A percentile compares a stretch with the other conserved stretches of the same genome.
These are phyloP conservation scores for Percopsis omiscomaycus DNA, from an alignment of 2,797 vertebrate species.

Conservation along the genomic window DNA sequence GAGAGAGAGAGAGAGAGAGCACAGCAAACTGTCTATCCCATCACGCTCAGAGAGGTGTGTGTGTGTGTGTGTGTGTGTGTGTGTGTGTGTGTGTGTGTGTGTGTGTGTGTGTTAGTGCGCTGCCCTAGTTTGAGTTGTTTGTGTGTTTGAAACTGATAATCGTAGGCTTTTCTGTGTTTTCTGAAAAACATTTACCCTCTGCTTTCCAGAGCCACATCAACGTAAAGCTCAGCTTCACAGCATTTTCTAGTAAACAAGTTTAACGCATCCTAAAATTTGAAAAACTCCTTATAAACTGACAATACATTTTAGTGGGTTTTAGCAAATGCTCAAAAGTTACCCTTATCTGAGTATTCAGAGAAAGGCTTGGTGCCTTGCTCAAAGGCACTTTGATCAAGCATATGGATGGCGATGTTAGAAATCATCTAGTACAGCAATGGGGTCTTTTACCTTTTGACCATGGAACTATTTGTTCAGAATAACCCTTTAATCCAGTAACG, in stretches of 20 bases:
- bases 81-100: neutral
- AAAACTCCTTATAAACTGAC: no score
- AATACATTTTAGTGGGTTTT: no score
- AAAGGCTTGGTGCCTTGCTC: no score
- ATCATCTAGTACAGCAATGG: no score
- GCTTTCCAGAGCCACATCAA: slow-evolving; percentile 18
- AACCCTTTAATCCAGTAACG: no score
- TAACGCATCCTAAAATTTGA: no score
- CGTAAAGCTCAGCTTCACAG: neutral
- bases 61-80: neutral
- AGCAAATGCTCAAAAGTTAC: no score
- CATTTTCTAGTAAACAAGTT: neutral
- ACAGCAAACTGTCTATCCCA: slow-evolving; percentile 5
- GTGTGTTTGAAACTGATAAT: slow-evolving; percentile 48
- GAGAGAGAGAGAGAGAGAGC: neutral
- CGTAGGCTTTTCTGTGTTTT: slow-evolving; percentile 31
- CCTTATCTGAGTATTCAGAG: no score
- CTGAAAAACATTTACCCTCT: slow-evolving; percentile 23
- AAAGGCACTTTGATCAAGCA: no score
- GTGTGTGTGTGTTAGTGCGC: slow-evolving; percentile 14
- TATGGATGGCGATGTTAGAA: no score
- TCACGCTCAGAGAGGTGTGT: slow-evolving; percentile 4
- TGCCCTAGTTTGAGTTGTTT: slow-evolving; percentile 44
- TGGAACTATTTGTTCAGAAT: no score
- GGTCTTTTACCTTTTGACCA: no score